These are phyloP conservation scores for Tetramorium bicarinatum DNA, from an alignment of 2,888 invertebrate species.

Conservation along the genomic window DNA sequence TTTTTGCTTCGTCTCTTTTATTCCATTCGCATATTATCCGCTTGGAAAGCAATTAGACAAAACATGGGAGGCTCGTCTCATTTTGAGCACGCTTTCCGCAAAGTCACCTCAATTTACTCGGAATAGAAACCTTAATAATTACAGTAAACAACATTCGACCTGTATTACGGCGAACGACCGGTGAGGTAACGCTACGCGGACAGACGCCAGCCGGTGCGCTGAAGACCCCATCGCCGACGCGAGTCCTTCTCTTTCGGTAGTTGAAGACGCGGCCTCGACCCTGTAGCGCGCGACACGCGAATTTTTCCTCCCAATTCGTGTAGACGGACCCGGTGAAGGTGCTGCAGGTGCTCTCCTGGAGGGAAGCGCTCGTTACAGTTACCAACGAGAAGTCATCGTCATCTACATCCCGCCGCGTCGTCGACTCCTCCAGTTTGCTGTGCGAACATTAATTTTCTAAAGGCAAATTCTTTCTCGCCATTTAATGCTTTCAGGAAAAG, in stretches of 20 bases:
- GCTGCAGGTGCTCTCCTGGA: constrained; percentile 67
- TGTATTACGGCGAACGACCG: constrained; percentile 75
- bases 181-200: constrained; percentile 78
- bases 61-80: neutral
- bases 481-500: neutral
- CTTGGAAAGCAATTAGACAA: neutral
- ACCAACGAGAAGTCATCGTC: constrained; percentile 74
- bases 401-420: constrained; percentile 52
- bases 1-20: neutral
- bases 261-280: constrained; percentile 64
- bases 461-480: neutral
- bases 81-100: neutral
- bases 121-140: neutral
- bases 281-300: constrained; percentile 64
- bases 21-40: neutral
- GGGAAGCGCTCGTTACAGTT: constrained; percentile 68
- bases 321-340: constrained; percentile 57
- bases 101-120: neutral
- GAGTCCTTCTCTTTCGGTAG: constrained; percentile 70
- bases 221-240: constrained; percentile 72
- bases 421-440: constrained; percentile 63
- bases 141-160: constrained; percentile 61
- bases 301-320: constrained; percentile 61
- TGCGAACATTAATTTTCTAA: constrained; percentile 1
- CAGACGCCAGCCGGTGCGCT: constrained; percentile 78